phyloP scores from a whole-genome alignment of 2,797 vertebrate genomes.

The Onychomys arenicola region DNA sequence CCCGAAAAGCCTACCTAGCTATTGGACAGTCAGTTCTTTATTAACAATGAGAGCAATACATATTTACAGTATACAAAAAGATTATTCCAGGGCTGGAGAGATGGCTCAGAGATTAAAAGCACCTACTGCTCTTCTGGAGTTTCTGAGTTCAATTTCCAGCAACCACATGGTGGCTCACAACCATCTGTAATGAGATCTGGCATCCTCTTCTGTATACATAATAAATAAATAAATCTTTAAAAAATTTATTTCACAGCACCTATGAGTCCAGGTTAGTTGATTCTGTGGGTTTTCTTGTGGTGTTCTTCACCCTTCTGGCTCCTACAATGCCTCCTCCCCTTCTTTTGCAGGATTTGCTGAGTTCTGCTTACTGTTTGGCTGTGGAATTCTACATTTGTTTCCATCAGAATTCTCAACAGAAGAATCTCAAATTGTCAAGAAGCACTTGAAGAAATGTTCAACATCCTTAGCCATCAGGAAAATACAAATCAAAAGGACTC shows the following conservation, averaged over 20 bases:
- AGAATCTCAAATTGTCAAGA: conserved; percentile 9
- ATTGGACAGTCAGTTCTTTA: not conserved
- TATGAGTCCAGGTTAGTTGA: not conserved
- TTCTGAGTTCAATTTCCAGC: too few species aligned
- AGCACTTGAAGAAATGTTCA: not conserved
- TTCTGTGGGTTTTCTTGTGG: not conserved
- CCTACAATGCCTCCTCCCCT: not conserved
- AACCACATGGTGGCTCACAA: too few species aligned
- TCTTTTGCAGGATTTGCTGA: not conserved
- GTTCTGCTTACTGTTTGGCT: not conserved
- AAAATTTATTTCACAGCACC: not conserved
- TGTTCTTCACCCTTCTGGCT: not conserved
- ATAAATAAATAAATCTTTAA: too few species aligned
- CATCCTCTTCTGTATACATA: too few species aligned
- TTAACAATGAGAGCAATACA: not conserved
- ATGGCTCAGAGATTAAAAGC: too few species aligned
- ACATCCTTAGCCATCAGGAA: not conserved
- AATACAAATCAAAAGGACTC: not conserved
- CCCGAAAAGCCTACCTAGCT: not conserved
- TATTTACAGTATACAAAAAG: not conserved
- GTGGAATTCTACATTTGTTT: not conserved
- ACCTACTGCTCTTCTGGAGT: too few species aligned
- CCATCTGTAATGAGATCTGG: too few species aligned
- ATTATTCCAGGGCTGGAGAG: too few species aligned
- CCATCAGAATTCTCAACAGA: not conserved